phyloP scores from a whole-genome alignment of 2,113 vertebrate species.

The Cyphomyrus plagiostoma region DNA sequence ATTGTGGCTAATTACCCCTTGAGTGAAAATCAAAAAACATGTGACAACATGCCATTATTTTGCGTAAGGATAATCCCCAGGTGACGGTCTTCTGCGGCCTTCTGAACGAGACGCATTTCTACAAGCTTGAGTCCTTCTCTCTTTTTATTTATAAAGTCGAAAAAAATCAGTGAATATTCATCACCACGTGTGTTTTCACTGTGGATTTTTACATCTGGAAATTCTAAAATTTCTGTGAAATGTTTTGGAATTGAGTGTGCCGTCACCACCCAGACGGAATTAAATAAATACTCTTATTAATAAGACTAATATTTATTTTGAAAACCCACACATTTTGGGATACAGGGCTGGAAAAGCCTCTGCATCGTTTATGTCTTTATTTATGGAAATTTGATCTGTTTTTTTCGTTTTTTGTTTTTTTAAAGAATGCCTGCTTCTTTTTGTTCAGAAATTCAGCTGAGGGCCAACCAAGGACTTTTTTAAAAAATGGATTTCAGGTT shows the following conservation, averaged over 20 bases:
- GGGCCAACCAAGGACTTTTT: background rate
- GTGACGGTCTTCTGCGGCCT: background rate
- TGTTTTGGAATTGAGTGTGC: background rate
- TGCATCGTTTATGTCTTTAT: background rate
- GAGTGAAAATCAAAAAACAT: background rate
- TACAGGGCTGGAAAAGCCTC: background rate
- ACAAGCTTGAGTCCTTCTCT: background rate
- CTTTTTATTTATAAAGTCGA: background rate
- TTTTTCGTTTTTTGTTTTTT: background rate
- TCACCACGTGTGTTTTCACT: background rate
- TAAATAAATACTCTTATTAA: background rate
- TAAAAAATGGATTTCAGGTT: background rate
- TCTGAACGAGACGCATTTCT: background rate
- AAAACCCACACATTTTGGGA: background rate
- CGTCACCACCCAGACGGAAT: background rate
- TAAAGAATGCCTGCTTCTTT: background rate
- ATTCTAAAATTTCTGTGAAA: background rate
- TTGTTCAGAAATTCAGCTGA: background rate
- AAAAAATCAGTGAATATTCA: background rate
- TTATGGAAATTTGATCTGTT: background rate
- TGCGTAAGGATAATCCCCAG: background rate
- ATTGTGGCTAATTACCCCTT: background rate
- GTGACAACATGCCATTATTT: background rate
- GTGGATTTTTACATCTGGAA: background rate
- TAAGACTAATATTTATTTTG: background rate